A percentile compares a stretch with the other conserved stretches of the same genome.
phyloP scores from a whole-genome alignment of 2,797 vertebrate genomes.

The Phoxinus dragarum region DNA sequence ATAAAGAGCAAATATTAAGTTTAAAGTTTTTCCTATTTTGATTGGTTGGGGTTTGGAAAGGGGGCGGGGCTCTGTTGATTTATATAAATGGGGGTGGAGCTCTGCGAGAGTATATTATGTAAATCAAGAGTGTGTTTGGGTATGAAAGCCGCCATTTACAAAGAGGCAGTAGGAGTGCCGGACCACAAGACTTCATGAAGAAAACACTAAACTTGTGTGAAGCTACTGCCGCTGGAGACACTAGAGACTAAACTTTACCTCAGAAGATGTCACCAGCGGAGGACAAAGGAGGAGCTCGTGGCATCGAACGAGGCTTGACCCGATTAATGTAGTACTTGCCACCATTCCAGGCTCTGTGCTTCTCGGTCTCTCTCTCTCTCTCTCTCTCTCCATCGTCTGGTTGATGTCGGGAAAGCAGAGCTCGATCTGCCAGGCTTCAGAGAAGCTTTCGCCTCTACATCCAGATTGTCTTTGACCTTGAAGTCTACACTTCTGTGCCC shows the following conservation, averaged over 20 bases:
- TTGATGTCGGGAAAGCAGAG: conserved; percentile 11
- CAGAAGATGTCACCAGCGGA: not conserved
- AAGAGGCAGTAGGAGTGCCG: conserved; percentile 27
- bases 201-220: conserved; percentile 65
- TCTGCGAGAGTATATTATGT: conserved; percentile 42
- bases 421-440: conserved; percentile 11
- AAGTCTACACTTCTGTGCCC: conserved; percentile 60
- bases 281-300: not conserved
- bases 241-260: conserved; percentile 46
- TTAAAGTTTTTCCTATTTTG: conserved; percentile 56
- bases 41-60: conserved; percentile 47
- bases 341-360: conserved; percentile 25
- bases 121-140: conserved; percentile 53
- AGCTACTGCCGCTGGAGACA: conserved; percentile 66
- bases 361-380: conserved; percentile 6
- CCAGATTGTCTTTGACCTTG: conserved; percentile 42
- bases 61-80: conserved; percentile 42
- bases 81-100: conserved; percentile 49
- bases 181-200: conserved; percentile 48
- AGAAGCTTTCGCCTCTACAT: conserved; percentile 39
- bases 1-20: conserved; percentile 75
- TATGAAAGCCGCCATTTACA: not conserved
- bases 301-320: conserved; percentile 1
- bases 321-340: conserved; percentile 15
- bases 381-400: not conserved